These are phyloP conservation scores for Pantherophis alleghaniensis DNA, from an alignment of 2,797 vertebrate species.

Conservation along the genomic window DNA sequence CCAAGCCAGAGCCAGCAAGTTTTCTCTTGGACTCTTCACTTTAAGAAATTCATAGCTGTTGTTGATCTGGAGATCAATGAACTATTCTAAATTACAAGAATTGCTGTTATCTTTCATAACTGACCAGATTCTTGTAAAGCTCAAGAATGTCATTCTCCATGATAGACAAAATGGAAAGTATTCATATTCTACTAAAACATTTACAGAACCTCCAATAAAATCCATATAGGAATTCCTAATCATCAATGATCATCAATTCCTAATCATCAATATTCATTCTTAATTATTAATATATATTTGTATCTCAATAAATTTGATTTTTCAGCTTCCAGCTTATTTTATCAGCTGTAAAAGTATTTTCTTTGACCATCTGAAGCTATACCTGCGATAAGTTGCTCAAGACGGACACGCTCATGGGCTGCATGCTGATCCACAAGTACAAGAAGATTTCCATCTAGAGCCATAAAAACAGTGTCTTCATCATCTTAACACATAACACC, in stretches of 20 bases:
- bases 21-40: conserved; percentile 48
- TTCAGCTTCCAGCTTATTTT: not conserved
- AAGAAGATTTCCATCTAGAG: conserved; percentile 85
- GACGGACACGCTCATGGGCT: conserved; percentile 91
- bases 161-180: conserved; percentile 36
- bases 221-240: conserved; percentile 39
- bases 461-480: conserved; percentile 13
- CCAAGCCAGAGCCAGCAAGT: conserved; percentile 43
- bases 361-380: conserved; percentile 36
- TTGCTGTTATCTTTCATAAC: conserved; percentile 44
- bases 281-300: conserved; percentile 48
- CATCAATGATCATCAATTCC: conserved; percentile 25
- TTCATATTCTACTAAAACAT: conserved; percentile 26
- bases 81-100: conserved; percentile 53
- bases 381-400: conserved; percentile 92
- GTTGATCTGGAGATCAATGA: conserved; percentile 50
- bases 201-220: conserved; percentile 23
- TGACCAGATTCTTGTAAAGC: conserved; percentile 43
- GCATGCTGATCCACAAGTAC: conserved; percentile 97
- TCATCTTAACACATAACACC: not conserved
- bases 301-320: not conserved
- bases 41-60: conserved; percentile 41
- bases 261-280: conserved; percentile 48
- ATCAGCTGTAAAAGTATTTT: conserved; percentile 1
- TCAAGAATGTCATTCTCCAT: conserved; percentile 47